A percentile compares a stretch with the other conserved stretches of the same genome.
Evolutionary conservation across 1,140 invertebrate genomes (phyloP).

Genomic region (Lepidurus apus): DNA sequence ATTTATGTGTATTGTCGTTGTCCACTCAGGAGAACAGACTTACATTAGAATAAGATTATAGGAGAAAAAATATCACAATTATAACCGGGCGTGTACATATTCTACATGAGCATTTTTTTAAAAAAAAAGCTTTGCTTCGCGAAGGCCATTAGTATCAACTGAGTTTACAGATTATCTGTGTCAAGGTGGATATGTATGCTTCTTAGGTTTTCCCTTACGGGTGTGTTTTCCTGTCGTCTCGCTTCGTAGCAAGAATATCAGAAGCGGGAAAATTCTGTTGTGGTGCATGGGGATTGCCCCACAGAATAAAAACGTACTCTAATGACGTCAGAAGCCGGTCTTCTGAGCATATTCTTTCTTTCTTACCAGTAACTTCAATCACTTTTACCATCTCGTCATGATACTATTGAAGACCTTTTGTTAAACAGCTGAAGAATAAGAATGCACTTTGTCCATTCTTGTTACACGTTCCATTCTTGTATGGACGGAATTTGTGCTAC

Average conservation of each 20-base stretch:
- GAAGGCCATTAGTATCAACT: not conserved
- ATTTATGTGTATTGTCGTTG: not conserved
- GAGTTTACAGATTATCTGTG: not conserved
- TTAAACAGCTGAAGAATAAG: too few relatives aligned
- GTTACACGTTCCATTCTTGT: too few relatives aligned
- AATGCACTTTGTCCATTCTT: too few relatives aligned
- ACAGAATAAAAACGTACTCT: not conserved
- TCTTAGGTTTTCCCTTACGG: not conserved
- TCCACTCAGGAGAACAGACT: not conserved
- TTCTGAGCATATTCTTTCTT: not conserved
- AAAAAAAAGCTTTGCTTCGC: not conserved
- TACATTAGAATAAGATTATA: not conserved
- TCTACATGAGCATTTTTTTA: too few relatives aligned
- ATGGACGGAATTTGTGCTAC: not conserved
- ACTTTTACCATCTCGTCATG: not conserved
- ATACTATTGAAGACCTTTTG: too few relatives aligned
- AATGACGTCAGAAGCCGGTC: not conserved
- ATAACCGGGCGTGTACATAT: too few relatives aligned
- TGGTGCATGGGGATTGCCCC: slow-evolving; percentile 2
- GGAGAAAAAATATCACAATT: too few relatives aligned
- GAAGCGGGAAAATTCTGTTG: not conserved
- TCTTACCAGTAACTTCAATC: not conserved
- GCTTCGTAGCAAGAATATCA: not conserved
- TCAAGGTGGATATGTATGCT: not conserved
- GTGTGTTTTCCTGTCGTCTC: not conserved